These are phyloP conservation scores for Rhagoletis zephyria DNA, from an alignment of 1,140 invertebrate genomes.

Conservation along the genomic window DNA sequence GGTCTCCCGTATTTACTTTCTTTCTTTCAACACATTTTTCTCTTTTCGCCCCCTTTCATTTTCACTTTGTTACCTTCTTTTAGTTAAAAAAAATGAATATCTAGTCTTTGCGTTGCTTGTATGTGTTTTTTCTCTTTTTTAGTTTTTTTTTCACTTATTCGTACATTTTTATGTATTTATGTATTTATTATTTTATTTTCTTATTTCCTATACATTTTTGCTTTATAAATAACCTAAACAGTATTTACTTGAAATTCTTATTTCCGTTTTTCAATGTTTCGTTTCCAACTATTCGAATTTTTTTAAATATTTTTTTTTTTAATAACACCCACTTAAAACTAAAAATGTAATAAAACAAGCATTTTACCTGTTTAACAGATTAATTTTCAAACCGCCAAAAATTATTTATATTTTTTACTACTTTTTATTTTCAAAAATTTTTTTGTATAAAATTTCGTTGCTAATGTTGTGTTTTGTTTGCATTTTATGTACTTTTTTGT, in stretches of 20 bases:
- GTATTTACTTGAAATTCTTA: not conserved
- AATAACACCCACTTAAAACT: not conserved
- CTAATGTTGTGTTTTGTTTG: not conserved
- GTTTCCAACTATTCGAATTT: too few species aligned
- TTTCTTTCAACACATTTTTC: too few species aligned
- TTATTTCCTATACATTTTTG: not conserved
- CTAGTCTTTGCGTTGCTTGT: slow-evolving; percentile 49
- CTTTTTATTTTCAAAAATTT: not conserved
- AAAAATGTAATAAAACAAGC: not conserved
- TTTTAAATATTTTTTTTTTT: not conserved
- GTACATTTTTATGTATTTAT: slow-evolving; percentile 1
- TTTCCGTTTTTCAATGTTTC: too few species aligned
- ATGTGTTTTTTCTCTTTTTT: slow-evolving; percentile 11
- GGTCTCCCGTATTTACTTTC: too few species aligned
- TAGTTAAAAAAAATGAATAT: slow-evolving; percentile 6
- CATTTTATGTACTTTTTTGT: not conserved
- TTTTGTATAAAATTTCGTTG: slow-evolving; percentile 47
- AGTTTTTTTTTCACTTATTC: not conserved
- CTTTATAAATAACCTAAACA: not conserved
- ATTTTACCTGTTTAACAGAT: not conserved
- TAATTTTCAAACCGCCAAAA: not conserved
- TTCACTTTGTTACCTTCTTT: not conserved
- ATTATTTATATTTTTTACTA: too few species aligned
- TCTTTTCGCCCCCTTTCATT: not conserved
- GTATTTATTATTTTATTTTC: not conserved